These are phyloP conservation scores for Dryococelus australis DNA, from an alignment of 2,888 invertebrate genomes.

Conservation along the genomic window DNA sequence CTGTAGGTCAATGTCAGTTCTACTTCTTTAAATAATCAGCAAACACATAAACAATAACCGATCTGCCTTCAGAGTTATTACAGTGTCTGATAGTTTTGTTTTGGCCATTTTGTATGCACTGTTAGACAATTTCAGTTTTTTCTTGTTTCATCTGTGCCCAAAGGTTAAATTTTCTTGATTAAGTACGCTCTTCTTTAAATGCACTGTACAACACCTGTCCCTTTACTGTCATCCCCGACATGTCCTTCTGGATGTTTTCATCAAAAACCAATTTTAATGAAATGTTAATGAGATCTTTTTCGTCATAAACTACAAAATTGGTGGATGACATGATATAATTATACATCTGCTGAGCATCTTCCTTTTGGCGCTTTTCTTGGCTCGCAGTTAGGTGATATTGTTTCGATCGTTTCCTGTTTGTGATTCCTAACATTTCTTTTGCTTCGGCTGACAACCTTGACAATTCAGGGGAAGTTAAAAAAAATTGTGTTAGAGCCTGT, in stretches of 20 bases:
- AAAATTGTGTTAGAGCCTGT: neutral
- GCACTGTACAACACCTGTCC: neutral
- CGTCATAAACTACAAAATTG: neutral
- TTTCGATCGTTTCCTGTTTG: neutral
- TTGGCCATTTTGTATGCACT: no score
- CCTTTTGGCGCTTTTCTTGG: neutral
- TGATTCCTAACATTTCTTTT: no score
- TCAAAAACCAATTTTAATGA: no score
- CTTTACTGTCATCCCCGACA: neutral
- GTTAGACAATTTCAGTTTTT: neutral
- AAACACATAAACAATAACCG: no score
- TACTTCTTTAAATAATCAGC: no score
- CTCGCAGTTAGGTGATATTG: neutral
- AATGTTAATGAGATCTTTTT: no score
- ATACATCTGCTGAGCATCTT: neutral
- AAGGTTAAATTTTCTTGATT: neutral
- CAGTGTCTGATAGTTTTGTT: no score
- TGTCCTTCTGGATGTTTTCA: no score
- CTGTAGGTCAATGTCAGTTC: no score
- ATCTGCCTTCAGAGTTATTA: no score
- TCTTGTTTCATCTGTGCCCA: neutral
- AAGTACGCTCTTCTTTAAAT: neutral
- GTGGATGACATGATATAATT: neutral
- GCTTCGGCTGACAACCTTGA: no score
- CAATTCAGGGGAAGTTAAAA: no score